Evolutionary conservation across 2,113 vertebrate genomes (phyloP), one percentile per base, ranked within the genome.

Genomic region (Anguilla rostrata): DNA sequence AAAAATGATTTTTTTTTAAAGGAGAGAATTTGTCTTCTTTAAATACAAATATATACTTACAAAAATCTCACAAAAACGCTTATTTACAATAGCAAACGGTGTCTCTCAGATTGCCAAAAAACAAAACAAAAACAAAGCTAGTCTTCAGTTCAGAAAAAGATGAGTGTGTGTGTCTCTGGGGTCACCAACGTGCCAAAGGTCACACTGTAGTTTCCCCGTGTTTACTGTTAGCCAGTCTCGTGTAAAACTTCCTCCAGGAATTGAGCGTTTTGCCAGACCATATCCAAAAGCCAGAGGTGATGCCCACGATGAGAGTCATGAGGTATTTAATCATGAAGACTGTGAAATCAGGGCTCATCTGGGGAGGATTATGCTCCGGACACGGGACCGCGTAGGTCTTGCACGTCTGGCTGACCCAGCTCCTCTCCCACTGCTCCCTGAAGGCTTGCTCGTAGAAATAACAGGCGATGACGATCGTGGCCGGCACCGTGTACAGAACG

Each of bases 321-420:
- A 99, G 97, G 92, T 99, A 99, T 88, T 99, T 99, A 91, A 99
- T 98, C 98, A 99, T 99, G 94, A 98, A 99, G 94, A 99, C 98
- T 0, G 98, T 98, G 94, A 99, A 99, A 94, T 99, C 98, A 0
- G 98, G 98, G 88, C 94, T 98, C 96, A 97, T 96, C 91, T 95
- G 97, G 0, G 97, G 97, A 84, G 97, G 96, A 91, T 90, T 89
- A 90, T 94, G 93, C 80, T 83, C 85, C 2, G 98, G 98, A 90
- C 98, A 98, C 0, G 96, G 98, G 89, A 98, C 96, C 4, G 97
- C 98, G 20, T 97, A 99, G 53, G 96, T 96, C 92, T 98, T 99
- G 91, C 98, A 99, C 80, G 96, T 96, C 92, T 97, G 97, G 3
- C 95, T 94, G 91, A 98, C 94, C 98, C 98, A 99, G 87, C 96